Evolutionary conservation across 2,113 vertebrate genomes (phyloP).

Genomic region (Chionis minor): DNA sequence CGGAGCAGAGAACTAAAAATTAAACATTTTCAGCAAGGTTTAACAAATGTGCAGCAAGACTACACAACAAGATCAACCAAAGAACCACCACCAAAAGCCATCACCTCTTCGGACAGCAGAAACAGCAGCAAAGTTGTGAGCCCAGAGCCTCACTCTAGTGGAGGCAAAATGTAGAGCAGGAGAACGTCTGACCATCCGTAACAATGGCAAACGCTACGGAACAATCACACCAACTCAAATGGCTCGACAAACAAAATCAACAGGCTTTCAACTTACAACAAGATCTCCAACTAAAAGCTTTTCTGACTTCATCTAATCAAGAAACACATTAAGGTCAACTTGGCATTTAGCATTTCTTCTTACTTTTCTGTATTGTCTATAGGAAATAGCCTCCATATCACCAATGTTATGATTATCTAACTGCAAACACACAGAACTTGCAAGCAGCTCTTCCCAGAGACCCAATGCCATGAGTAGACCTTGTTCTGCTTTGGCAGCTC

Average conservation of each 20-base stretch:
- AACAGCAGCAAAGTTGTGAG: background rate
- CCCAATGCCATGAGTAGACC: background rate
- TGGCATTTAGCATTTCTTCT: background rate
- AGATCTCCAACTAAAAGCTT: background rate
- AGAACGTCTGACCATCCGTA: background rate
- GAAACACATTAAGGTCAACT: background rate
- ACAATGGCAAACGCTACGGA: fast-evolving
- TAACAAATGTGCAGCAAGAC: fast-evolving
- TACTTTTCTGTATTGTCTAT: background rate
- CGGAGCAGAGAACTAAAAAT: background rate
- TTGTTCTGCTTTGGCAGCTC: background rate
- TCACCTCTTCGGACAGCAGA: background rate
- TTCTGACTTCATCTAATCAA: background rate
- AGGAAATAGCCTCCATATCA: background rate
- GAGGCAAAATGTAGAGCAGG: background rate
- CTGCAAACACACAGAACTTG: background rate
- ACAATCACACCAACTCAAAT: background rate
- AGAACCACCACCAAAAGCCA: background rate
- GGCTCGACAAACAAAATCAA: background rate
- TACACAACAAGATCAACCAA: background rate
- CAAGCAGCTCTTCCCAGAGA: background rate
- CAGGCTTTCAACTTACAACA: background rate
- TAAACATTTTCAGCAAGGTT: background rate
- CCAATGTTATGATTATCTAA: background rate
- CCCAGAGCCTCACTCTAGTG: background rate